Base-by-base conservation (phyloP, 2,888 invertebrate genomes). In the Cosmia pyralina region DNA sequence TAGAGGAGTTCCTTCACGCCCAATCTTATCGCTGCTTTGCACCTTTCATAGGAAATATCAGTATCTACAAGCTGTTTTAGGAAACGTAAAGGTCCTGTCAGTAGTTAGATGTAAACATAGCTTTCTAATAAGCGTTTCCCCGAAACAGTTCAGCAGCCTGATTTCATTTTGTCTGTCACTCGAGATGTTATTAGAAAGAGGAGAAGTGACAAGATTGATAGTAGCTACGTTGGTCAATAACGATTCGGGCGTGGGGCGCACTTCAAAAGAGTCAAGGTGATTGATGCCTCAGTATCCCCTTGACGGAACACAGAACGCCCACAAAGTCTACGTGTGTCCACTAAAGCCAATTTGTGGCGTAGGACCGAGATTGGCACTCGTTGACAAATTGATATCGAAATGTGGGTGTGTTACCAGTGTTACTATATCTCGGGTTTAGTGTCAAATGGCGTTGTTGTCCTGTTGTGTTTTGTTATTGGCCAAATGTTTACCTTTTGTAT, bases 201-300 rank as follows among this genome's bases (percentile, higher is more conserved):
- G 89, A 89, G 90, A 90, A 86, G 87, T 92, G 94, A 93, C 94
- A 94, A 93, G 94, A 94, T 93, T 92, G 91, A 95, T 93, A 90
- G 90, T 89, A 81, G 83, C 82, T 78, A 82, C 88, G 85, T 89
- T 89, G 93, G 91, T 91, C 92, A 92, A 88, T 86, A 88, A 83
- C 84, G 81, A 88, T 83, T 82, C 86, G 78, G 88, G 84, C 77
- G 85, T 87, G 88, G 88, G 90, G 89, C 87, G 85, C 89, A 93
- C 93, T 92, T 95, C 95, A 94, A 94, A 94, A 92, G 92, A 90
- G 80, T 86, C 84, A 88, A 88, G 90, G 92, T 92, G 93, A 93
- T 93, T 90, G 90, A 94, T 92, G 85, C 83, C 75, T 78, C 83
- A 77, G 85, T 85, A 85, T 89, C 88, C 90, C 90, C 91, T 88